phyloP scores from a whole-genome alignment of 2,888 invertebrate species.

The Allolobophora icterica region DNA sequence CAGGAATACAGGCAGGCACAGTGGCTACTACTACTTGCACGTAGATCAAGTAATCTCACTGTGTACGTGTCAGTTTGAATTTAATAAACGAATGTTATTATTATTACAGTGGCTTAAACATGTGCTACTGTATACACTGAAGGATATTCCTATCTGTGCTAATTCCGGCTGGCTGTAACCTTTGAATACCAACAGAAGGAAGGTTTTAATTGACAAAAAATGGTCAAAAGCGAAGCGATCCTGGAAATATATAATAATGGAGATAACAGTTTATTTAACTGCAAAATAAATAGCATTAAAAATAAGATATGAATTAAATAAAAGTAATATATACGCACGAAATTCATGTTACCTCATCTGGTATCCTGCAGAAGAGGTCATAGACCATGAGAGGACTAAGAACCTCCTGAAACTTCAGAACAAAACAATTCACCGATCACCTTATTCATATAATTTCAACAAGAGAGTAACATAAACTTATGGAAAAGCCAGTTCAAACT shows the following conservation, averaged over 20 bases:
- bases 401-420: slow-evolving; percentile 67
- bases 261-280: neutral
- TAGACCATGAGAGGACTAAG: slow-evolving; percentile 75
- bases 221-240: neutral
- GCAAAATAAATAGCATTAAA: neutral
- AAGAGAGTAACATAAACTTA: neutral
- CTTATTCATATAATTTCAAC: neutral
- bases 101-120: too few relatives aligned
- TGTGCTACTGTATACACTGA: too few relatives aligned
- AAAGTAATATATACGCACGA: neutral
- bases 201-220: neutral
- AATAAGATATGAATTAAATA: neutral
- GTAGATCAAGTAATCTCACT: too few relatives aligned
- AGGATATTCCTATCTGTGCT: too few relatives aligned
- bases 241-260: neutral
- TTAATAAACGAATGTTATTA: too few relatives aligned
- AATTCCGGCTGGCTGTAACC: neutral
- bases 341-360: slow-evolving; percentile 68
- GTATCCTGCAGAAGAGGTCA: slow-evolving; percentile 79
- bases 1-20: too few relatives aligned
- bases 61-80: too few relatives aligned
- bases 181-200: neutral
- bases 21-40: too few relatives aligned
- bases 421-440: neutral
- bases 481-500: neutral